Conservation (phyloP, 2,888 invertebrate species). For the Apodemia mormo region DNA sequence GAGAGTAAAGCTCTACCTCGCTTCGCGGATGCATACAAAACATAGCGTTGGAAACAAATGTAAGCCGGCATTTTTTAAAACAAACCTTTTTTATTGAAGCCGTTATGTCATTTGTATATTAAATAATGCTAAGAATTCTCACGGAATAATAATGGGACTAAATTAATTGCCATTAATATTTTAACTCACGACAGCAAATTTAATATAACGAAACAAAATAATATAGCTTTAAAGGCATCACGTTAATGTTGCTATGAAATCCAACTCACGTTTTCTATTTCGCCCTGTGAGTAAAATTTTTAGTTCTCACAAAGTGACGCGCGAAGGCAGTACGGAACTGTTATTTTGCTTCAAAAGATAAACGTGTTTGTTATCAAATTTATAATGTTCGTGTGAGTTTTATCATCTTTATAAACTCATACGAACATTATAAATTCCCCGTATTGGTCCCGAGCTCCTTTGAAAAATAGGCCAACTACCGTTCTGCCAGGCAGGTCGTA, state of each 20-base stretch:
- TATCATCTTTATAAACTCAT: neutral
- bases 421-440: too few relatives aligned
- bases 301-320: constrained; percentile 29
- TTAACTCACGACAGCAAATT: neutral
- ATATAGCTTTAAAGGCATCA: constrained; percentile 26
- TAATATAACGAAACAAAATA: constrained; percentile 27
- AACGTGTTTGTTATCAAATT: neutral
- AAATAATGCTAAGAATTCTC: too few relatives aligned
- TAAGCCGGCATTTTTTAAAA: too few relatives aligned
- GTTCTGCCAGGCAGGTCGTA: too few relatives aligned
- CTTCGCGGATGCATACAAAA: too few relatives aligned
- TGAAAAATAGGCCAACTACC: too few relatives aligned
- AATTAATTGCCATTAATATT: neutral
- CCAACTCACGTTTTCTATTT: constrained; percentile 41
- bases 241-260: constrained; percentile 35
- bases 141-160: too few relatives aligned
- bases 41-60: too few relatives aligned
- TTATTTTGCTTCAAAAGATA: constrained; percentile 6
- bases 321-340: neutral
- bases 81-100: too few relatives aligned
- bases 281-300: constrained; percentile 41
- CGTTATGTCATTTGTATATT: too few relatives aligned
- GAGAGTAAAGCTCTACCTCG: too few relatives aligned
- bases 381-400: neutral
- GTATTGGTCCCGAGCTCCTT: too few relatives aligned